These are phyloP conservation scores for Sebastes flavidus DNA, from an alignment of 2,797 vertebrate genomes.

Conservation along the genomic window DNA sequence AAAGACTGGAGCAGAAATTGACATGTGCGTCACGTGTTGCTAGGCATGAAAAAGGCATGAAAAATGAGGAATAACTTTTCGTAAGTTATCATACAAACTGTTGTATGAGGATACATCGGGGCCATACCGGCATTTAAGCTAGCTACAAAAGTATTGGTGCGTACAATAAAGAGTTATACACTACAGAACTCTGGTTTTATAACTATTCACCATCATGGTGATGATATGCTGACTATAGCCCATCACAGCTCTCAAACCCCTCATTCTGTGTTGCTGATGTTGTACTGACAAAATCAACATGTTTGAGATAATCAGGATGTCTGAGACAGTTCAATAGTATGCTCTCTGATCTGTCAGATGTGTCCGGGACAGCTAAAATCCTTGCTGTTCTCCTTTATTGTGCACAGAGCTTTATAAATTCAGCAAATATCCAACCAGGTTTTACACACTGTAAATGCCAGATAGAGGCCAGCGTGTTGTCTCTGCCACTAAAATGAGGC, in stretches of 20 bases:
- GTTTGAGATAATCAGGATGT: not conserved
- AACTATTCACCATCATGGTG: not conserved
- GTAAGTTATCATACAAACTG: no score
- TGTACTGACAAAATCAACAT: not conserved
- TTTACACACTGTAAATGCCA: slow-evolving; percentile 8
- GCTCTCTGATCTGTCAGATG: not conserved
- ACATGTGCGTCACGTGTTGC: no score
- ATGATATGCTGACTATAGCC: not conserved
- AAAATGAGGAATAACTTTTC: no score
- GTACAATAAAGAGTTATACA: not conserved
- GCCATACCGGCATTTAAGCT: not conserved
- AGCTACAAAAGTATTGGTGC: not conserved
- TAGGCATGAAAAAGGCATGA: no score
- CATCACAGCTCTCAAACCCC: not conserved
- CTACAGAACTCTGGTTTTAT: not conserved
- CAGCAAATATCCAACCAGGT: slow-evolving; percentile 3
- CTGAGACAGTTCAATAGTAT: not conserved
- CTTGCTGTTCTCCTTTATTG: not conserved
- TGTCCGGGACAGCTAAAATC: not conserved
- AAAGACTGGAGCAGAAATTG: no score
- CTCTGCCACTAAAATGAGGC: slow-evolving; percentile 16
- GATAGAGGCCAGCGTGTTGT: slow-evolving; percentile 12
- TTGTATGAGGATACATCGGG: no score
- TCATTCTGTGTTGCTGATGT: not conserved
- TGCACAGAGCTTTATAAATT: slow-evolving; percentile 1